Conservation (phyloP, 2,797 vertebrate species). For the Coregonus sp. region DNA sequence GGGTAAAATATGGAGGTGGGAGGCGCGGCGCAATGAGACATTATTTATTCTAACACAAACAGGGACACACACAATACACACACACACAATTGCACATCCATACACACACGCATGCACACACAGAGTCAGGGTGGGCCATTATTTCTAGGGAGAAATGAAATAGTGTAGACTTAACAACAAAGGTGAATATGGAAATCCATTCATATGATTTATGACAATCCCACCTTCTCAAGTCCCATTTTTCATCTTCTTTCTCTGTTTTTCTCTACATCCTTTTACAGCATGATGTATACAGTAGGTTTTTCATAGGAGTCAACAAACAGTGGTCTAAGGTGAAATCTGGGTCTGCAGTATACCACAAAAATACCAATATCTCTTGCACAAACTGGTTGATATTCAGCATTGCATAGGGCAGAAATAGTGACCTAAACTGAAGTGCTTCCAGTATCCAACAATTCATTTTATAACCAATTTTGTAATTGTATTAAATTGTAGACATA, state of each 20-base stretch:
- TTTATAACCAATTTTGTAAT: too few species aligned
- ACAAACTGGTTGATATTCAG: too few species aligned
- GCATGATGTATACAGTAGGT: background rate
- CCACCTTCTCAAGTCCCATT: background rate
- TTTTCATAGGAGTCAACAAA: too few species aligned
- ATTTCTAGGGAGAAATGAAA: background rate
- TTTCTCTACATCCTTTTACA: background rate
- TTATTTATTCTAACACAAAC: background rate
- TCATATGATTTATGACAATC: background rate
- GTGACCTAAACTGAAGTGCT: too few species aligned
- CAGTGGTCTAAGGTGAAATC: too few species aligned
- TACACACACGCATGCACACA: background rate
- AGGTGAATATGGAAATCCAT: background rate
- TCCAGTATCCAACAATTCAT: too few species aligned
- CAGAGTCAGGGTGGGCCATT: background rate
- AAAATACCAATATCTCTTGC: too few species aligned
- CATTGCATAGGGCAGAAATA: too few species aligned
- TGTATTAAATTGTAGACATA: too few species aligned
- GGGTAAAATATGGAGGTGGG: slow-evolving; percentile 13
- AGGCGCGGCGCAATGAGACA: slow-evolving; percentile 1
- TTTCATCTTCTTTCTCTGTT: background rate
- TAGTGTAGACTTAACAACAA: background rate
- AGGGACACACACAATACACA: background rate
- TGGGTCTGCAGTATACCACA: too few species aligned
- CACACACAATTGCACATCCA: background rate